Base-by-base conservation (phyloP, 2,797 vertebrate genomes). In the Choloepus didactylus region DNA sequence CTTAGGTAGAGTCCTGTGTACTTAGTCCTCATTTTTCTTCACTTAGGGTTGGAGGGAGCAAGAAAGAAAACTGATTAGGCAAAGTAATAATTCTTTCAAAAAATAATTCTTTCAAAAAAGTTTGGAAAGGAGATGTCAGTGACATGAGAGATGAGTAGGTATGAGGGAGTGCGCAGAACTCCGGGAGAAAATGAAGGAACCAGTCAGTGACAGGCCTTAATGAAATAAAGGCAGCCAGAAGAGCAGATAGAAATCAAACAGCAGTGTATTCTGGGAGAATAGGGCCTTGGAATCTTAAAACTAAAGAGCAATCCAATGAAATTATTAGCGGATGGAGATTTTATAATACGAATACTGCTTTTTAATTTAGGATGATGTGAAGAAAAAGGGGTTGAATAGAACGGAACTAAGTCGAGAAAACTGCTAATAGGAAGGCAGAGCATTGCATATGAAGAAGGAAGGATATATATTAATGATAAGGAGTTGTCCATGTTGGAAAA, bases 291-390 rank as follows among this genome's bases (percentile, higher is more conserved):
- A 69, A 76, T 11, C 19, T 44, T 91, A 70, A 80, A 83, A 46
- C 19, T 84, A 64, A 92, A 35, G 59, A 75, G n/a, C 44, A 25
- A 54, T 19, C 44, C 41, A 62, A 51, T 92, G 66, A 95, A 79
- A 60, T 96, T 84, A 95, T 64, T 88, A 94, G 83, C 66, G 31
- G 94, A 92, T 82, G 67, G 51, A 82, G 91, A 76, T 91, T 96
- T 67, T 93, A 64, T 94, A 82, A 82, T 91, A 25, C 60, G 44
- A 93, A 59, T 93, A 66, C 19, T 83, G 29, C 49, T 90, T 1
- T 81, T 95, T 94, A 69, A 18, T 94, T 69, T 70, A 87, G 38
- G 19, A 51, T 54, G 60, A 88, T 81, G 31, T 93, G 62, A 92
- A 73, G 66, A 86, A 86, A 87, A 89, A 27, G 31, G 11, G 76